These are phyloP conservation scores for Polypedilum pembai DNA, from an alignment of 1,140 invertebrate species.

Conservation along the genomic window DNA sequence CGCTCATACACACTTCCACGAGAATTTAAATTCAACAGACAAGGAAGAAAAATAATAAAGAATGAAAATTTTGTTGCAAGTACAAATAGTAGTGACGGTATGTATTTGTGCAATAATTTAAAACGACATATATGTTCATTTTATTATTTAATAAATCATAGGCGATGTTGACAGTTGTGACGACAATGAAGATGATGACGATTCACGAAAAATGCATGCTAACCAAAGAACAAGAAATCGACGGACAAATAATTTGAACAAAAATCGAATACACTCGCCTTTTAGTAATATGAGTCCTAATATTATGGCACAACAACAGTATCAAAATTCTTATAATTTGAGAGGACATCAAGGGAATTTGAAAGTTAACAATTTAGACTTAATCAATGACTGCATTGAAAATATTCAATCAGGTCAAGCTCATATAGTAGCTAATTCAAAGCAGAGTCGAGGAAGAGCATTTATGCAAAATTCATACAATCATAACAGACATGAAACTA, in stretches of 20 bases:
- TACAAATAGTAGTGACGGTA: conserved; percentile 78
- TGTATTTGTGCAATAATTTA: conserved; percentile 33
- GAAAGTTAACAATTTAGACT: conserved; percentile 16
- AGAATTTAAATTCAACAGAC: conserved; percentile 73
- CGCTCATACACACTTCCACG: conserved; percentile 75
- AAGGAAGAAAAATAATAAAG: conserved; percentile 42
- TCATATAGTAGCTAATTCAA: background rate
- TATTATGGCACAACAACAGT: background rate
- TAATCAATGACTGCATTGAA: background rate
- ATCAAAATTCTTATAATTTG: conserved; percentile 10
- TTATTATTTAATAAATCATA: conserved; percentile 35
- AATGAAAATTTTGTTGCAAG: conserved; percentile 63
- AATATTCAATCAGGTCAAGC: background rate
- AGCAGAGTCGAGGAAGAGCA: background rate
- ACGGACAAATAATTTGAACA: conserved; percentile 20
- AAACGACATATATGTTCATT: conserved; percentile 22
- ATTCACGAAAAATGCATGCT: background rate
- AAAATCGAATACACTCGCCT: background rate
- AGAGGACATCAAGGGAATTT: background rate
- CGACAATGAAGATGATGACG: conserved; percentile 42
- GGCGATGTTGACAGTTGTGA: conserved; percentile 60
- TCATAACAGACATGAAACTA: conserved; percentile 15
- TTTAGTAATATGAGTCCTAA: conserved; percentile 20
- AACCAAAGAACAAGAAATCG: conserved; percentile 19
- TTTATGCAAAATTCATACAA: background rate